Conservation (phyloP, 2,888 invertebrate genomes). For the Pogonocherus hispidulus region DNA sequence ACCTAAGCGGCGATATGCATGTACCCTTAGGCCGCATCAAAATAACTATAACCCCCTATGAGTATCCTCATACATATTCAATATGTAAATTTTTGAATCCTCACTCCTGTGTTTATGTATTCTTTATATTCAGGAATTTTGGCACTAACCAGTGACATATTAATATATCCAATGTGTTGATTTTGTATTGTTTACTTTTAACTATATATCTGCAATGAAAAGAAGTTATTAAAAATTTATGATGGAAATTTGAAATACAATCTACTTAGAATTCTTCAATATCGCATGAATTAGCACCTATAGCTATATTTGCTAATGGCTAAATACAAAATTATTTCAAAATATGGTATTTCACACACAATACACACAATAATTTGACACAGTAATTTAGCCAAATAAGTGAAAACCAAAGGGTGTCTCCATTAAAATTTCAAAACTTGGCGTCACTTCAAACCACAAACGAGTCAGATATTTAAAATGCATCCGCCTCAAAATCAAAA, state of each 20-base stretch:
- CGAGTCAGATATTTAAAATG: no score
- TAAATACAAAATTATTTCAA: no score
- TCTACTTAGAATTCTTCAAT: no score
- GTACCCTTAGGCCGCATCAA: constrained; percentile 39
- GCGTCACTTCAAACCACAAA: no score
- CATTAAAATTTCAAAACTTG: no score
- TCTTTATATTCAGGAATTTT: constrained; percentile 46
- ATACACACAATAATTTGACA: no score
- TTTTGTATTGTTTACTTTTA: constrained; percentile 5
- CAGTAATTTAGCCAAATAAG: no score
- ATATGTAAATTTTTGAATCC: constrained; percentile 60
- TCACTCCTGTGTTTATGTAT: constrained; percentile 50
- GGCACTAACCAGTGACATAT: constrained; percentile 38
- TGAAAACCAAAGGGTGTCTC: no score
- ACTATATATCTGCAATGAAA: neutral
- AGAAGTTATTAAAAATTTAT: neutral
- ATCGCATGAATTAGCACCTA: no score
- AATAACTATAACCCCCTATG: constrained; percentile 48
- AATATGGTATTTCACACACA: no score
- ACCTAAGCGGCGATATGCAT: constrained; percentile 33
- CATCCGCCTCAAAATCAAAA: no score
- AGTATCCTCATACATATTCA: constrained; percentile 62
- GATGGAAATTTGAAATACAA: neutral
- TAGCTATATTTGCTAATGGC: no score
- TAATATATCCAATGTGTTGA: constrained; percentile 8